Base-by-base conservation (phyloP, 2,888 invertebrate species). In the Drosophila sordidula region DNA sequence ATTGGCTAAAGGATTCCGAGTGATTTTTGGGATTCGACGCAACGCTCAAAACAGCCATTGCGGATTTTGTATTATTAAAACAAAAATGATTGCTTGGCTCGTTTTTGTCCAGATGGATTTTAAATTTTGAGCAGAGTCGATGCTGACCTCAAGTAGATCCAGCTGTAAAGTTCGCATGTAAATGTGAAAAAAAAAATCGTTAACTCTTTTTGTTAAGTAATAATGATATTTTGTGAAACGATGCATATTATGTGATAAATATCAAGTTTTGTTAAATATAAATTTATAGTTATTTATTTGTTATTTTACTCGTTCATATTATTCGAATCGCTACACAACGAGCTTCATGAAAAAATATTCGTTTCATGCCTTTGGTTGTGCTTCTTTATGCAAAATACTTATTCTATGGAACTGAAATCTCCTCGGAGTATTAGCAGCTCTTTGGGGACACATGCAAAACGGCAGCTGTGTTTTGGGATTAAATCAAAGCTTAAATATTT, bases 1-100 rank as follows among this genome's bases (percentile, higher is more conserved):
- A 89, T 85, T 87, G 88, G 86, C 79, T 74, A 78, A 84, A 75
- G 85, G 85, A 87, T 85, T 81, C 78, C 86, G 80, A 75, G 73
- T 71, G 89, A 83, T 77, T 76, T 80, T 74, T 44, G 22, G 55
- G 22, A n/a, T 42, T 38, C 46, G 47, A 42, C 26, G 26, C 42
- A 38, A 11, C 45, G 50, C 38, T 42, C 41, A 50, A 12, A 55
- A 44, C 65, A 66, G 49, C 34, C 67, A 50, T 45, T 56, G 51
- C 52, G 49, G 70, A 65, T 55, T 55, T 68, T 72, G 55, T 62
- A 81, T 76, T 84, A 84, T 87, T 85, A 79, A 88, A 82, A 83
- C 49, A 66, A 59, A 70, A 75, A 29, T 9, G 29, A 29, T 29
- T 3, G 29, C 9, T 29, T 29, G 26, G 26, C 26, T 8, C 5